Evolutionary conservation across 2,797 vertebrate genomes (phyloP), one percentile per base, ranked within the genome.

Genomic region (Coracias cyanogaster): DNA sequence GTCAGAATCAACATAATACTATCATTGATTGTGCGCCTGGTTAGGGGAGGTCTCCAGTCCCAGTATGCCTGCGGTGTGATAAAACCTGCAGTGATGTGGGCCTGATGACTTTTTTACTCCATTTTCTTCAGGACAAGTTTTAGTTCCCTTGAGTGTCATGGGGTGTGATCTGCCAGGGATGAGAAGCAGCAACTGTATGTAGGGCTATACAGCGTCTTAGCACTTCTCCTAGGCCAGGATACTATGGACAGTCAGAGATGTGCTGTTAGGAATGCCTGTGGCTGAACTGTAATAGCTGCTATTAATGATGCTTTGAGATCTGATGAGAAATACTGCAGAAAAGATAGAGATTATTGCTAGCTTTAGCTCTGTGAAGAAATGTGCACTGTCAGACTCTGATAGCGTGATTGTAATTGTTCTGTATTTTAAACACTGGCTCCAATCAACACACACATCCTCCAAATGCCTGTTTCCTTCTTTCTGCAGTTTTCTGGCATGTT

Each of bases 291-390:
- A 83, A 88, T 43, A 86, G 45, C 57, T 78, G n/a, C 55, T 48
- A n/a, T 78, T 48, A 48, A 17, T 18, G 49, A 35, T 43, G 37
- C 41, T 78, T 91, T 45, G 48, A 58, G 43, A 80, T 48, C 31
- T 79, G 58, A 89, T 64, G 17, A 82, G 12, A 89, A 90, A 84
- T 28, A 41, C 35, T 52, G 9, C 33, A 82, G 57, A 77, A 82
- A 61, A 90, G 7, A 18, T 72, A 52, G 31, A 49, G 39, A 15
- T 76, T 76, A 76, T 66, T 86, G 28, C n/a, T 20, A 58, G n/a
- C 26, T 89, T 64, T 77, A 87, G 21, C 41, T 91, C 69, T 62
- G 28, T 92, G 86, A 86, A 84, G 69, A 96, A 77, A 86, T 35
- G 45, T 22, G 45, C 20, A 21, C 35, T 88, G 49, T 70, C 48